phyloP scores from a whole-genome alignment of 2,888 invertebrate species.

The Perizoma flavofasciatum region DNA sequence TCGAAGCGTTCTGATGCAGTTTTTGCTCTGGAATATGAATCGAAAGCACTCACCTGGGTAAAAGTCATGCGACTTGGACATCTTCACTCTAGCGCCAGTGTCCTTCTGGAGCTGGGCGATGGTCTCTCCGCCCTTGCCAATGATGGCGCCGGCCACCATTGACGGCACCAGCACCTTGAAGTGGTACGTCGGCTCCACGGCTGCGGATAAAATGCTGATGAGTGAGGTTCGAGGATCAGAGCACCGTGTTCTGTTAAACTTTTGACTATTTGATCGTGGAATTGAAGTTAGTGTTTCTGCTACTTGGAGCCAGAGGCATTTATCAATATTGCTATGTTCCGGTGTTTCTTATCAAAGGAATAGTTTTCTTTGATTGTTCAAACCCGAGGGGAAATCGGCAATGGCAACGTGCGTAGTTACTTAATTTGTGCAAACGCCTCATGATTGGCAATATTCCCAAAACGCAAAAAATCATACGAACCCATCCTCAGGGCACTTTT shows the following conservation, averaged over 20 bases:
- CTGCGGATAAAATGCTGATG: constrained; percentile 66
- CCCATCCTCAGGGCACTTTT: constrained; percentile 37
- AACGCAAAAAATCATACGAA: constrained; percentile 41
- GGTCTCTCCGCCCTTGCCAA: constrained; percentile 99
- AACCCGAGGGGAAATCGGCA: constrained; percentile 31
- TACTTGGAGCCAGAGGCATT: constrained; percentile 9
- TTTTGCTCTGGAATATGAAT: background rate
- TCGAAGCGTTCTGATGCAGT: too few relatives aligned
- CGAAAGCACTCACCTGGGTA: constrained; percentile 92
- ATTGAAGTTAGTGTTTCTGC: constrained; percentile 2
- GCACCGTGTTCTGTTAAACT: constrained; percentile 44
- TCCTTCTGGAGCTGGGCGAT: constrained; percentile 99
- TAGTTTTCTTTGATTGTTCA: constrained; percentile 11
- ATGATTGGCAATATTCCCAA: constrained; percentile 37
- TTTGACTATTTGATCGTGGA: constrained; percentile 20
- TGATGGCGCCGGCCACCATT: constrained; percentile 99
- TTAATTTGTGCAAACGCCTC: constrained; percentile 18
- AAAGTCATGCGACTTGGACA: constrained; percentile 99
- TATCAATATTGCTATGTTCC: constrained; percentile 7
- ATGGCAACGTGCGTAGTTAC: constrained; percentile 17
- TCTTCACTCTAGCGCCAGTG: constrained; percentile 98
- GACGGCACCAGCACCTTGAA: constrained; percentile 98
- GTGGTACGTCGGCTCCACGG: constrained; percentile 95
- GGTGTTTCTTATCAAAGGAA: constrained; percentile 12
- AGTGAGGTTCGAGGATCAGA: constrained; percentile 38